Evolutionary conservation across 2,888 invertebrate species (phyloP).

Genomic region (Chesias legatella): DNA sequence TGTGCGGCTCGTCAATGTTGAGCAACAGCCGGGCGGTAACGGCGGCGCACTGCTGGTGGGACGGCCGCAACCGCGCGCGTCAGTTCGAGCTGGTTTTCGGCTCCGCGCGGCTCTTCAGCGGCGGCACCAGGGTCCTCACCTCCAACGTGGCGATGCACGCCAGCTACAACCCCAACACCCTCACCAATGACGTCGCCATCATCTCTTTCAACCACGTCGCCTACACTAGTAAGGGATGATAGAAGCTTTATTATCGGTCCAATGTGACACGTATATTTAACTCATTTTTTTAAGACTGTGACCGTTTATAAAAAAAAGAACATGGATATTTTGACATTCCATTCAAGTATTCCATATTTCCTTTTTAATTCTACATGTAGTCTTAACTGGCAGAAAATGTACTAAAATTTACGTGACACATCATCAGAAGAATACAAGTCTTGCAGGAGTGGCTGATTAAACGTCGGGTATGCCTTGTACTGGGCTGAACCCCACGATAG

Average conservation of each 20-base stretch:
- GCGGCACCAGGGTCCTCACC: slow-evolving; percentile 35
- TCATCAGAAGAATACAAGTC: too few species aligned
- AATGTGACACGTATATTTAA: too few species aligned
- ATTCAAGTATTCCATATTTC: too few species aligned
- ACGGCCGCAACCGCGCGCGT: slow-evolving; percentile 38
- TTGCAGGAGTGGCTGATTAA: too few species aligned
- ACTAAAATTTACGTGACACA: too few species aligned
- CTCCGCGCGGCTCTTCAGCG: slow-evolving; percentile 35
- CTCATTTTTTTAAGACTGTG: too few species aligned
- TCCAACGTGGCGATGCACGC: slow-evolving; percentile 33
- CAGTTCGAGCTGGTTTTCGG: slow-evolving; percentile 46
- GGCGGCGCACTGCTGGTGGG: slow-evolving; percentile 47
- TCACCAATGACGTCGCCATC: slow-evolving; percentile 38
- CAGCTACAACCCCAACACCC: slow-evolving; percentile 30
- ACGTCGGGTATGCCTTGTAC: too few species aligned
- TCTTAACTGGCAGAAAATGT: too few species aligned
- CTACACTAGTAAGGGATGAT: slow-evolving; percentile 34
- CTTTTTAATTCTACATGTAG: too few species aligned
- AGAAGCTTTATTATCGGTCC: background rate
- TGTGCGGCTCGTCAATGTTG: slow-evolving; percentile 41
- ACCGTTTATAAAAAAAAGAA: too few species aligned
- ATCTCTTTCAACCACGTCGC: slow-evolving; percentile 30
- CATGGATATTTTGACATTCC: too few species aligned
- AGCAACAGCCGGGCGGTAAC: slow-evolving; percentile 36
- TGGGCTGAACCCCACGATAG: too few species aligned